Evolutionary conservation across 2,888 invertebrate genomes (phyloP).

Genomic region (Drosophila nigritarsus): DNA sequence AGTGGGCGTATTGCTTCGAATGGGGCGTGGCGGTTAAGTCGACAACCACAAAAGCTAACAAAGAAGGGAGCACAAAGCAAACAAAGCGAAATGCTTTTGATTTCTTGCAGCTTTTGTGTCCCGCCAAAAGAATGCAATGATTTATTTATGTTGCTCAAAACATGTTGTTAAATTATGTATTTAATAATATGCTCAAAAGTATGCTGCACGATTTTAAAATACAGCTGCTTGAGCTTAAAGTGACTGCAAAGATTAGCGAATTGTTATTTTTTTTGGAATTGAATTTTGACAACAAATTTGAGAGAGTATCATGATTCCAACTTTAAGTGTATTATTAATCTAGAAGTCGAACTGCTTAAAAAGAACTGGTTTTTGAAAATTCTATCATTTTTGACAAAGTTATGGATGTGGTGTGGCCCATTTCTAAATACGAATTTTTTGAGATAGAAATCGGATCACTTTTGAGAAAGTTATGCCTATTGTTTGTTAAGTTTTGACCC

Average conservation of each 20-base stretch:
- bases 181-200: conserved; percentile 4
- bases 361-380: background rate
- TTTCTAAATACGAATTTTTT: background rate
- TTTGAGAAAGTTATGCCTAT: background rate
- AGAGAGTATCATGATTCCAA: background rate
- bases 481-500: background rate
- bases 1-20: conserved; percentile 16
- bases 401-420: background rate
- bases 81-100: conserved; percentile 17
- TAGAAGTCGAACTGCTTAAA: background rate
- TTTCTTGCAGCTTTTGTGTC: conserved; percentile 17
- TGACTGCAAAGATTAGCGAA: too few relatives aligned
- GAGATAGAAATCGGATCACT: background rate
- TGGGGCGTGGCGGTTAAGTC: conserved; percentile 4
- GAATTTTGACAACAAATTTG: background rate
- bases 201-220: conserved; percentile 10
- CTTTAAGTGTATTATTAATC: background rate
- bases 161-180: background rate
- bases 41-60: conserved; percentile 27
- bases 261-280: background rate
- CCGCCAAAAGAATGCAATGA: conserved; percentile 32
- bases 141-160: background rate
- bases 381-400: background rate
- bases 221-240: background rate
- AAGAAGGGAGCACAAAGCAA: conserved; percentile 42